phyloP scores from a whole-genome alignment of 2,113 vertebrate species.

The Myotis brandtii region DNA sequence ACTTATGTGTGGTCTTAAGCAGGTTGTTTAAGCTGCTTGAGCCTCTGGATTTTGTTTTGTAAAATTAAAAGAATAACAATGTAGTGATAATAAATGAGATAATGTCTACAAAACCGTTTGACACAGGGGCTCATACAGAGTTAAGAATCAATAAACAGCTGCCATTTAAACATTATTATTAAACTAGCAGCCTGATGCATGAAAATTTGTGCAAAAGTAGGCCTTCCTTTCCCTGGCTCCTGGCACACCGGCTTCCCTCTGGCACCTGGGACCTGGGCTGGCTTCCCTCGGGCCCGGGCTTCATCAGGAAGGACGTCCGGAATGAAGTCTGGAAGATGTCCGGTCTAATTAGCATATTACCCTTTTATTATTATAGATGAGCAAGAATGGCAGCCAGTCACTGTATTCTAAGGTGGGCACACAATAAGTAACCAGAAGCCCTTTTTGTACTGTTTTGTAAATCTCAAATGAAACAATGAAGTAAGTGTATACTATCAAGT shows the following conservation, averaged over 20 bases:
- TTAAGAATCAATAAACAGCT: slow-evolving; percentile 38
- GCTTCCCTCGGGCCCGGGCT: no score
- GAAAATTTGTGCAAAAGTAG: no score
- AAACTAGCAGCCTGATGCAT: not conserved
- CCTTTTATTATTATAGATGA: not conserved
- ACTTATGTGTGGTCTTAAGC: not conserved
- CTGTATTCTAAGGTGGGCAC: not conserved
- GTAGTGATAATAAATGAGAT: not conserved
- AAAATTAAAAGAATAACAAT: not conserved
- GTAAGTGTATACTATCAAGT: no score
- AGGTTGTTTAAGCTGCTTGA: not conserved
- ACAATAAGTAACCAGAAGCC: not conserved
- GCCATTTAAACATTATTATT: not conserved
- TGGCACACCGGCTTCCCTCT: no score
- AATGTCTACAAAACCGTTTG: not conserved
- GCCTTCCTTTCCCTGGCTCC: no score
- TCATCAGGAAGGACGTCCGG: no score
- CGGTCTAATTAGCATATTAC: no score
- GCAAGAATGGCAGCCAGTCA: not conserved
- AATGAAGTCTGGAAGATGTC: no score
- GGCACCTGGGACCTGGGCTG: no score
- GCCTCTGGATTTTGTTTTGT: not conserved
- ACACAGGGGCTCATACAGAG: not conserved
- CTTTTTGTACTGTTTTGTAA: not conserved
- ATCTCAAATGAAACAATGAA: not conserved